These are phyloP conservation scores for Drosophila ezoana DNA, from an alignment of 2,888 invertebrate genomes.

Conservation along the genomic window DNA sequence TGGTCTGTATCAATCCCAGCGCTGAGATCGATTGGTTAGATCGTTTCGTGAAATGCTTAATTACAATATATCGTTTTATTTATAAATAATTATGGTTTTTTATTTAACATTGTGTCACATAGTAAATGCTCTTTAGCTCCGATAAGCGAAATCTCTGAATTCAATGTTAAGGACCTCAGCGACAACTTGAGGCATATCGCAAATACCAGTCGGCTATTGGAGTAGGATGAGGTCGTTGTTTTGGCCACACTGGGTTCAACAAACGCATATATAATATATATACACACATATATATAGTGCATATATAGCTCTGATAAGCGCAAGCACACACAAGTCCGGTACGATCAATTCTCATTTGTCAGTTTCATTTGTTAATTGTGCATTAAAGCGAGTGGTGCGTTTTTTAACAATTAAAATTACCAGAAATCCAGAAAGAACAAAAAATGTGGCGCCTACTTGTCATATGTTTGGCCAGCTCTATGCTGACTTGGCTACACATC, in stretches of 20 bases:
- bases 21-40: no score
- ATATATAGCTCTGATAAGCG: constrained; percentile 38
- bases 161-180: constrained; percentile 71
- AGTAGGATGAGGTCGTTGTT: constrained; percentile 56
- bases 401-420: constrained; percentile 1
- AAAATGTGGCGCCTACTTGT: constrained; percentile 52
- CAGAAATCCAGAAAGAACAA: not conserved
- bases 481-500: constrained; percentile 13
- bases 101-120: constrained; percentile 4
- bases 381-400: constrained; percentile 46
- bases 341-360: constrained; percentile 41
- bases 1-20: not conserved
- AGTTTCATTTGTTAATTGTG: constrained; percentile 64
- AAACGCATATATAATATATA: constrained; percentile 85
- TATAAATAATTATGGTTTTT: constrained; percentile 9
- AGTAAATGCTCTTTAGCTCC: not conserved
- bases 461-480: constrained; percentile 16
- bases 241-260: constrained; percentile 65
- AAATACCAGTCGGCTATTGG: constrained; percentile 25
- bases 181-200: constrained; percentile 40
- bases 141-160: constrained; percentile 51
- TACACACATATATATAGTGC: not conserved
- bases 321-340: constrained; percentile 42
- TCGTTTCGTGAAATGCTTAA: not conserved
- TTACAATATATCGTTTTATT: constrained; percentile 7